A percentile compares a stretch with the other conserved stretches of the same genome.
Conservation (phyloP, 35 echinoderm and acorn worm genomes). For the Anneissia japonica region DNA sequence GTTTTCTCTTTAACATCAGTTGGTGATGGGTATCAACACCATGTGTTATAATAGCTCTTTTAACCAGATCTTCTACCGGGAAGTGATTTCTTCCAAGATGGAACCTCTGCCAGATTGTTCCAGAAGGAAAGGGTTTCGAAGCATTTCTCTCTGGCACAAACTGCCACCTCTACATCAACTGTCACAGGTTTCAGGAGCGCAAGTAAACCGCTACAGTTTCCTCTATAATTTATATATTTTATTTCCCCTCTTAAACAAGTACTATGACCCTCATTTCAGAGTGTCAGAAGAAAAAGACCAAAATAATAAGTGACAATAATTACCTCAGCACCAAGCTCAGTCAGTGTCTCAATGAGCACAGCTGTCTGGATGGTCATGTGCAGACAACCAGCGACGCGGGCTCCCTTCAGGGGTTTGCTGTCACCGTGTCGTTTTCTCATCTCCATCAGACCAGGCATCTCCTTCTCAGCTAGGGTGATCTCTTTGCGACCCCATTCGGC, state of each 20-base stretch:
- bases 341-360: background rate
- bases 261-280: background rate
- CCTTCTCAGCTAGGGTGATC: background rate
- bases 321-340: slow-evolving; percentile 12
- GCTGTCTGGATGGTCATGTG: slow-evolving; percentile 17
- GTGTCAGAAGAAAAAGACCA: background rate
- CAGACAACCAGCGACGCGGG: slow-evolving; percentile 7
- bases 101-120: too few species aligned
- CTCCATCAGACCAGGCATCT: slow-evolving; percentile 18
- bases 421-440: background rate
- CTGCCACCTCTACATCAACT: background rate
- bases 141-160: background rate
- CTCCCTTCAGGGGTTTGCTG: background rate
- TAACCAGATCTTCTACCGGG: too few species aligned
- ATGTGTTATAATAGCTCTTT: too few species aligned
- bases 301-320: too few species aligned
- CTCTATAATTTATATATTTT: background rate
- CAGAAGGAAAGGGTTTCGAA: background rate
- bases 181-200: background rate
- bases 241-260: background rate
- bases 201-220: background rate
- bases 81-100: too few species aligned
- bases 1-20: too few species aligned
- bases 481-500: slow-evolving; percentile 1
- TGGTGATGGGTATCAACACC: too few species aligned